Evolutionary conservation across 2,888 invertebrate genomes (phyloP).

Genomic region (Scaptomyza polygonia): DNA sequence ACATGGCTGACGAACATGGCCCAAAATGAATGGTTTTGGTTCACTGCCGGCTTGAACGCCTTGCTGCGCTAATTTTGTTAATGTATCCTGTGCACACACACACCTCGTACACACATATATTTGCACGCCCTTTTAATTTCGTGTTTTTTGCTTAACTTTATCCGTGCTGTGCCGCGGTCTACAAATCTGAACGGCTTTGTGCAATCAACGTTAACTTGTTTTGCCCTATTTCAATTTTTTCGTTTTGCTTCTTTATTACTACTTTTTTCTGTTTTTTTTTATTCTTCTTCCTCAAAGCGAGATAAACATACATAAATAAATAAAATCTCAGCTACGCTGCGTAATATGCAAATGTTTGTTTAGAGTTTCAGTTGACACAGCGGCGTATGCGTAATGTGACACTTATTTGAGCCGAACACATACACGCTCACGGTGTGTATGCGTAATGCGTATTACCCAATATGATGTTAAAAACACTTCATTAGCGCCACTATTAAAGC

Average conservation of each 20-base stretch:
- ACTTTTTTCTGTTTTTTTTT: background rate
- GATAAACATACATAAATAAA: constrained; percentile 18
- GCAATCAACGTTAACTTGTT: constrained; percentile 80
- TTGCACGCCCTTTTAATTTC: constrained; percentile 57
- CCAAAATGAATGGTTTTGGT: constrained; percentile 29
- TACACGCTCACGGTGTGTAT: constrained; percentile 28
- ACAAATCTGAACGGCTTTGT: constrained; percentile 76
- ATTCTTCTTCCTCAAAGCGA: background rate
- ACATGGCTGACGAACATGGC: constrained; percentile 45
- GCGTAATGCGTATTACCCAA: constrained; percentile 42
- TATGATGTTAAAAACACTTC: constrained; percentile 51
- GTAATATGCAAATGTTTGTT: constrained; percentile 75
- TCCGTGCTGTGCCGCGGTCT: constrained; percentile 64
- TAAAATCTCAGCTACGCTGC: constrained; percentile 45
- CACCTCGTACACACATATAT: constrained; percentile 12
- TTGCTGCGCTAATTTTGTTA: constrained; percentile 75
- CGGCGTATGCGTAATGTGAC: background rate
- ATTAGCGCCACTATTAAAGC: constrained; percentile 49
- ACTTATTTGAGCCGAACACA: background rate
- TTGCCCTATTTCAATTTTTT: constrained; percentile 69
- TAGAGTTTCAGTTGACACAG: constrained; percentile 56
- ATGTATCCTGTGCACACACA: constrained; percentile 68
- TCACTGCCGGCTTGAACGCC: constrained; percentile 47
- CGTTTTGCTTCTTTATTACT: constrained; percentile 16
- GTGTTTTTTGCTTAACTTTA: constrained; percentile 65